Percentiles rank a stretch among this genome's conserved stretches.
Conservation (phyloP, 1,140 invertebrate genomes). For the Andrena cerasifolii region DNA sequence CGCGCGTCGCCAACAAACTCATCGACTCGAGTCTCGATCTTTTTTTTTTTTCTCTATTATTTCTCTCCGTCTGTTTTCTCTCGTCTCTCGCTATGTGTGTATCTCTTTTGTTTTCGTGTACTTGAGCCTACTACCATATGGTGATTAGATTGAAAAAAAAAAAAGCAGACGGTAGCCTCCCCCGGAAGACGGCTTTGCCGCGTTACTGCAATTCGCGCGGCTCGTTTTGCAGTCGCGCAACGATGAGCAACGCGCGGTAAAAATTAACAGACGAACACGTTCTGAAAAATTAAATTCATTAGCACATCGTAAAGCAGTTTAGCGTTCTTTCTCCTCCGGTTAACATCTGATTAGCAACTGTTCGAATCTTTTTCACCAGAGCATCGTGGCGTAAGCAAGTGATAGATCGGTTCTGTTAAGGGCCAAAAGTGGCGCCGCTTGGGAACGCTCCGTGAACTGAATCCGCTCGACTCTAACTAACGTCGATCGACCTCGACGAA, state of each 20-base stretch:
- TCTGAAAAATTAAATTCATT: slow-evolving; percentile 69
- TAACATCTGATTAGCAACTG: neutral
- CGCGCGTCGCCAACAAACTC: slow-evolving; percentile 40
- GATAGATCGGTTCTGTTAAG: neutral
- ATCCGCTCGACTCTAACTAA: slow-evolving; percentile 22
- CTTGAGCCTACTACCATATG: slow-evolving; percentile 31
- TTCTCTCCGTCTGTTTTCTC: neutral
- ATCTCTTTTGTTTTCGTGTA: slow-evolving; percentile 19
- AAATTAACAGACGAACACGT: slow-evolving; percentile 51
- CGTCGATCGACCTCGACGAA: slow-evolving; percentile 66
- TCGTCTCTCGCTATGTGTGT: too few species aligned
- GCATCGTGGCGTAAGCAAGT: neutral
- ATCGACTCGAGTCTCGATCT: slow-evolving; percentile 30
- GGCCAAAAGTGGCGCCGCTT: neutral
- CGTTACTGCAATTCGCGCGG: slow-evolving; percentile 38
- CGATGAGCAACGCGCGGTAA: slow-evolving; percentile 39
- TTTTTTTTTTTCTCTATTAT: neutral
- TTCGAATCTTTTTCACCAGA: too few species aligned
- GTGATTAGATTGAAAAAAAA: slow-evolving; percentile 34
- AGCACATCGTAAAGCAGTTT: slow-evolving; percentile 59
- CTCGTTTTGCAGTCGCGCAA: slow-evolving; percentile 51
- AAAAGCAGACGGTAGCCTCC: too few species aligned
- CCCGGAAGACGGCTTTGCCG: slow-evolving; percentile 40
- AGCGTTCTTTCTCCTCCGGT: neutral
- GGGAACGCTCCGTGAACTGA: neutral